These are phyloP conservation scores for Drosophila orena DNA, from an alignment of 1,140 invertebrate genomes.

Conservation along the genomic window DNA sequence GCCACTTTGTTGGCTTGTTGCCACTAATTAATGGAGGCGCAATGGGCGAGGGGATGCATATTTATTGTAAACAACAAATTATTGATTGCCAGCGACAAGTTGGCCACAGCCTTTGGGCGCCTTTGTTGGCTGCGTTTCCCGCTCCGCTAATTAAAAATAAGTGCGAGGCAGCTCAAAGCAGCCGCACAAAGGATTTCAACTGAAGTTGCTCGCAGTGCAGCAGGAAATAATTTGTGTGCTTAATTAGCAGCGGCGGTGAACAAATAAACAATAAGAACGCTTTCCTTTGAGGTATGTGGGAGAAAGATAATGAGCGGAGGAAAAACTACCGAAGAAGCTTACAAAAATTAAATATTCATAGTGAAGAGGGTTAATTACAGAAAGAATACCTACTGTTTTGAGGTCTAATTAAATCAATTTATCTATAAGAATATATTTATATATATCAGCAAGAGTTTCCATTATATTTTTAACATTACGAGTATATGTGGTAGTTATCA, in stretches of 20 bases:
- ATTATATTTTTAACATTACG: too few species aligned
- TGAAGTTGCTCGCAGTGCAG: constrained; percentile 28
- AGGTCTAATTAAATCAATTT: too few species aligned
- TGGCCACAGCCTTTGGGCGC: constrained; percentile 22
- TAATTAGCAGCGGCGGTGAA: constrained; percentile 52
- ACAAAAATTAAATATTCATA: neutral
- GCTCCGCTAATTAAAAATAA: constrained; percentile 66
- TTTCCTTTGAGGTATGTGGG: neutral
- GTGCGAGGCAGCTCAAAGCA: constrained; percentile 25
- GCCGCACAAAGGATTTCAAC: constrained; percentile 36
- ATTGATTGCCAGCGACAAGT: constrained; percentile 60
- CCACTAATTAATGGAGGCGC: constrained; percentile 67
- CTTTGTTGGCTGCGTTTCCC: constrained; percentile 21
- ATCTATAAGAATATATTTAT: too few species aligned
- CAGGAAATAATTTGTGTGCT: constrained; percentile 55
- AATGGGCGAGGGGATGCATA: constrained; percentile 21
- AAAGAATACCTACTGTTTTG: too few species aligned
- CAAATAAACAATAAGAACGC: neutral
- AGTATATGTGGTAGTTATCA: too few species aligned
- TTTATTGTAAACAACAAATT: constrained; percentile 78
- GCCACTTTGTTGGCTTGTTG: constrained; percentile 46
- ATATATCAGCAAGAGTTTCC: too few species aligned
- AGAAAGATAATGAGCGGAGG: neutral
- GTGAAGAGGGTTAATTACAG: neutral
- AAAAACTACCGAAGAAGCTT: neutral